Conservation (phyloP, 2,113 vertebrate genomes). For the Hippopotamus amphibius region DNA sequence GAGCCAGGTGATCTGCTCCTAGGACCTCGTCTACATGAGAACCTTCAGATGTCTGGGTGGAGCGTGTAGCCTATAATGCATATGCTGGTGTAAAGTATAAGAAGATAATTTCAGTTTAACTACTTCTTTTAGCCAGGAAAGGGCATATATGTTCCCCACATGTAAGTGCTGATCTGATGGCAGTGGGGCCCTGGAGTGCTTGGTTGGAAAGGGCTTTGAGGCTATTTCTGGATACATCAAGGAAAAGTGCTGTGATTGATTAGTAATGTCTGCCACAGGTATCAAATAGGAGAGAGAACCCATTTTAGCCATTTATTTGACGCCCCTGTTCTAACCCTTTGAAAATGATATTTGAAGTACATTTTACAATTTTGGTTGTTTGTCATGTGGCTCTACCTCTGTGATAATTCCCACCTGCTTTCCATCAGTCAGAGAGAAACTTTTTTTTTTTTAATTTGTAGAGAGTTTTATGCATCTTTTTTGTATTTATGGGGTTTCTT, state of each 20-base stretch:
- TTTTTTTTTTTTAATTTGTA: neutral
- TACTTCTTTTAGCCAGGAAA: neutral
- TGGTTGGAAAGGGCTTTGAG: neutral
- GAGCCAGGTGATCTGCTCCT: neutral
- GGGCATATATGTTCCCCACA: neutral
- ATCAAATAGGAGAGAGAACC: neutral
- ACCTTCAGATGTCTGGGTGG: neutral
- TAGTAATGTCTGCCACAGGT: neutral
- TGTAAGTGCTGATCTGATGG: neutral
- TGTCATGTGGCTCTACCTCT: neutral
- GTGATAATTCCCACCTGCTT: neutral
- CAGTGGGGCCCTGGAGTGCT: too few species aligned
- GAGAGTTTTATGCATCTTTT: neutral
- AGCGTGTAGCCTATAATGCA: neutral
- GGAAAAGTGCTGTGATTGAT: neutral
- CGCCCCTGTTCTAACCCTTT: neutral
- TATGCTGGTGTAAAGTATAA: neutral
- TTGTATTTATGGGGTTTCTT: neutral
- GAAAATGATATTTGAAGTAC: neutral
- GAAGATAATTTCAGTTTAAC: neutral
- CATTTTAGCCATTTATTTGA: neutral
- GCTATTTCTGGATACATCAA: neutral
- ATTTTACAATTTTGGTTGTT: neutral
- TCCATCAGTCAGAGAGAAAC: neutral
- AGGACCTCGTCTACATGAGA: neutral